phyloP scores from a whole-genome alignment of 2,888 invertebrate genomes.

The Drosophila diplacantha region DNA sequence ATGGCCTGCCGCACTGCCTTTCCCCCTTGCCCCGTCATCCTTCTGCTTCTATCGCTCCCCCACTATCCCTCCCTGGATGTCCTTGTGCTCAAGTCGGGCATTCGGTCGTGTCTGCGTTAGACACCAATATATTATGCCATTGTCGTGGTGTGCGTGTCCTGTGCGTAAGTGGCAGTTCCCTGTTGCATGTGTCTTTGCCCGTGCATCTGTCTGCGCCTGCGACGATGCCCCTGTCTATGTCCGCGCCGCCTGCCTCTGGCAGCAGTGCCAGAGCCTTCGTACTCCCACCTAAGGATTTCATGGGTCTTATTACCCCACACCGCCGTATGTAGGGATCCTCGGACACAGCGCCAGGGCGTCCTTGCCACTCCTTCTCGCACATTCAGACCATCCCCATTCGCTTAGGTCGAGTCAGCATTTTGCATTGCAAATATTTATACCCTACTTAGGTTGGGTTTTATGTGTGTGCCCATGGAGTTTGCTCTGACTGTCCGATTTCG shows the following conservation, averaged over 20 bases:
- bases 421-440: conserved; percentile 53
- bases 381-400: conserved; percentile 25
- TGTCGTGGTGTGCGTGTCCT: conserved; percentile 33
- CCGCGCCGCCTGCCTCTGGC: background rate
- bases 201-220: background rate
- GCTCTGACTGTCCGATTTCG: conserved; percentile 12
- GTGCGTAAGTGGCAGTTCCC: conserved; percentile 31
- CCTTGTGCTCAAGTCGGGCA: conserved; percentile 30
- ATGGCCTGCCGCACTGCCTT: conserved; percentile 10
- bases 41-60: background rate
- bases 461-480: conserved; percentile 34
- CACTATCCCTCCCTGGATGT: background rate
- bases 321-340: conserved; percentile 7
- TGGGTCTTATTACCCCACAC: background rate
- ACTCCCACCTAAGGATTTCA: conserved; percentile 2
- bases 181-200: conserved; percentile 23
- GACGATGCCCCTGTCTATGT: background rate
- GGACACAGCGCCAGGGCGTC: conserved; percentile 13
- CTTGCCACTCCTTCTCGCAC: conserved; percentile 16
- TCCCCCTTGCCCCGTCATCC: background rate
- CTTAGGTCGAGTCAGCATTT: conserved; percentile 41
- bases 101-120: conserved; percentile 42
- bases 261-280: conserved; percentile 4
- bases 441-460: conserved; percentile 41
- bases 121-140: conserved; percentile 61